Base-by-base conservation (phyloP, 2,797 vertebrate species). In the Podarcis siculus region DNA sequence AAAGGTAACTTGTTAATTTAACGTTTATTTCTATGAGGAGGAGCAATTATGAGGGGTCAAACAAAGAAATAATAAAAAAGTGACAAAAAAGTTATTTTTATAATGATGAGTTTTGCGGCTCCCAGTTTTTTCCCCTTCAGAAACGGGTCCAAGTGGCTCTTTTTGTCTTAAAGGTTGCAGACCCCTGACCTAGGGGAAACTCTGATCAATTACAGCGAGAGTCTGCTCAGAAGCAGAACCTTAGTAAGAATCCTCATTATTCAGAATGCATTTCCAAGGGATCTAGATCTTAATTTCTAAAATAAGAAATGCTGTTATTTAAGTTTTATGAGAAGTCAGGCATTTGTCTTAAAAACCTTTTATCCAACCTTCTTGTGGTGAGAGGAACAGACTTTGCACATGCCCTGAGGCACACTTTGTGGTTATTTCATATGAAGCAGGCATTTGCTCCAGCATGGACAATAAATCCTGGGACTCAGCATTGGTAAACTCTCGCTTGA, bases 181-280 rank as follows among this genome's bases (percentile, higher is more conserved):
- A n/a, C n/a, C n/a, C n/a, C n/a, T 87, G 69, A 32, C 25, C 79
- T 71, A 86, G 64, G 8, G 61, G 82, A 64, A 90, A 30, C 12
- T 89, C 77, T 25, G 32, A 75, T 49, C 76, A 39, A 78, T 61
- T 49, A 45, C 17, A 69, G 2, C n/a, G 49, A 71, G 37, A 49
- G 13, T 85, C 49, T 21, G 49, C 79, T 83, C 76, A 77, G 79
- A 69, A 83, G 69, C 17, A n/a, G 37, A 13, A 80, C 8, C 15
- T 45, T 27, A 30, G 0, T 27, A 37, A 87, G 77, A 6, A 25
- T 13, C 39, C 8, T 30, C 30, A 37, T 35, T 17, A 39, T 78
- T 83, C 32, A 66, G 37, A 85, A 77, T 45, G 27, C 17, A 30
- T 61, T 61, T 58, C 12, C 71, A 73, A 84, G 4, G 71, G 35